These are phyloP conservation scores for Drosophila micromelanica DNA, from an alignment of 1,140 invertebrate genomes.

Conservation along the genomic window DNA sequence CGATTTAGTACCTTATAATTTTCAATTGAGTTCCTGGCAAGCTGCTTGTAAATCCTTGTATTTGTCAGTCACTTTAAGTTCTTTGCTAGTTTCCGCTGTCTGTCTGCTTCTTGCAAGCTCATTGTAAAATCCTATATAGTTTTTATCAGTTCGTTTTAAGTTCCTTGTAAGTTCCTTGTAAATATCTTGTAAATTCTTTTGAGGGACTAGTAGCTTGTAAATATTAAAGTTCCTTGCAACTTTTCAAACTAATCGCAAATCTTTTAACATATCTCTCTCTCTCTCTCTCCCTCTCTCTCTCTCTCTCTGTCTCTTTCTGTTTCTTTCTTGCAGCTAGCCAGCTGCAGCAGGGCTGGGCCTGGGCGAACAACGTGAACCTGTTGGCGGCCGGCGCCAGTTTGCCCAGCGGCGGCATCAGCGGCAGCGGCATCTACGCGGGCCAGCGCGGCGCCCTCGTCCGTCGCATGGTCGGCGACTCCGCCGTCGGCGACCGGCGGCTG, in stretches of 20 bases:
- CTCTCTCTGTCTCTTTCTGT: not conserved
- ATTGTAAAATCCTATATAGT: not conserved
- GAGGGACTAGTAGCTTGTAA: too few species aligned
- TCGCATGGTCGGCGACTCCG: conserved; percentile 84
- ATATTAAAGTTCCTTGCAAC: not conserved
- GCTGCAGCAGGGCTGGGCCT: conserved; percentile 87
- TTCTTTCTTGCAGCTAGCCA: conserved; percentile 84
- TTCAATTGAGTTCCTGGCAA: not conserved
- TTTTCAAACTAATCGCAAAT: not conserved
- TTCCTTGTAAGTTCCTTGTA: too few species aligned
- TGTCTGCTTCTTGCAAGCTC: not conserved
- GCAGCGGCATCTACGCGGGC: conserved; percentile 88
- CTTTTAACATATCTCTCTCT: not conserved
- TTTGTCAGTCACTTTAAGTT: not conserved
- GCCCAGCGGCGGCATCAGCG: conserved; percentile 85
- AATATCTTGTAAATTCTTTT: too few species aligned
- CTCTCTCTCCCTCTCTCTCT: not conserved
- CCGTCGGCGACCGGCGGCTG: conserved; percentile 78
- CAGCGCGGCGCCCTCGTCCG: conserved; percentile 84
- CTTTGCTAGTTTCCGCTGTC: not conserved
- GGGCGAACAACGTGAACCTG: conserved; percentile 86
- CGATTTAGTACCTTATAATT: too few species aligned
- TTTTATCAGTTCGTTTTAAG: too few species aligned
- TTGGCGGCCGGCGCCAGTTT: conserved; percentile 86
- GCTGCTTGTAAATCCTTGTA: not conserved